Conservation (phyloP, 2,888 invertebrate species). For the Deilephila elpenor region DNA sequence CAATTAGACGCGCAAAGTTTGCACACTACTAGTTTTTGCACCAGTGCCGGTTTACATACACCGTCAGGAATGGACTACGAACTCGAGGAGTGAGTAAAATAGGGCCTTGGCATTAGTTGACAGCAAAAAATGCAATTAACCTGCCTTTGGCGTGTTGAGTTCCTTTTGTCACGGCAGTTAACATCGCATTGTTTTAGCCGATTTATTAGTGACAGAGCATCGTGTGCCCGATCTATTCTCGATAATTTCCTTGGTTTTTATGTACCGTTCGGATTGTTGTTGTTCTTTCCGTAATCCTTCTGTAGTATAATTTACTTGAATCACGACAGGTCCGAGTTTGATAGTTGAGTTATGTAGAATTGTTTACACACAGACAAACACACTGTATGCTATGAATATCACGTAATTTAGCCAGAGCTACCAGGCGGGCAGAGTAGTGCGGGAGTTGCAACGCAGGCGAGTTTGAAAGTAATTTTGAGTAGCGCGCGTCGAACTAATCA, state of each 20-base stretch:
- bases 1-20: slow-evolving; percentile 62
- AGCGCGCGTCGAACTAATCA: slow-evolving; percentile 81
- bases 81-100: slow-evolving; percentile 77
- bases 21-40: slow-evolving; percentile 71
- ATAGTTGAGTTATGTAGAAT: slow-evolving; percentile 24
- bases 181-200: slow-evolving; percentile 77
- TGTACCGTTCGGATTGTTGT: slow-evolving; percentile 8
- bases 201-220: slow-evolving; percentile 61
- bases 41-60: slow-evolving; percentile 73
- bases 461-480: slow-evolving; percentile 82
- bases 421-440: slow-evolving; percentile 60
- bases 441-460: slow-evolving; percentile 65
- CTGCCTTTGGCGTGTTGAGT: slow-evolving; percentile 72
- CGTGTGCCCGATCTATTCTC: slow-evolving; percentile 26
- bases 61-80: slow-evolving; percentile 77
- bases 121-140: slow-evolving; percentile 81
- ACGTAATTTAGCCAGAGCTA: slow-evolving; percentile 46
- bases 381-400: slow-evolving; percentile 6
- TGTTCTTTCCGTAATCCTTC: not conserved
- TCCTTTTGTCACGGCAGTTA: slow-evolving; percentile 79
- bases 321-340: slow-evolving; percentile 1
- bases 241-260: slow-evolving; percentile 31
- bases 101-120: slow-evolving; percentile 79
- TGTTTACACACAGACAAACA: slow-evolving; percentile 1
- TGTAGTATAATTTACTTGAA: slow-evolving; percentile 17